A percentile compares a stretch with the other conserved stretches of the same genome.
Conservation (phyloP, 2,113 vertebrate species). For the Cheirogaleus medius region DNA sequence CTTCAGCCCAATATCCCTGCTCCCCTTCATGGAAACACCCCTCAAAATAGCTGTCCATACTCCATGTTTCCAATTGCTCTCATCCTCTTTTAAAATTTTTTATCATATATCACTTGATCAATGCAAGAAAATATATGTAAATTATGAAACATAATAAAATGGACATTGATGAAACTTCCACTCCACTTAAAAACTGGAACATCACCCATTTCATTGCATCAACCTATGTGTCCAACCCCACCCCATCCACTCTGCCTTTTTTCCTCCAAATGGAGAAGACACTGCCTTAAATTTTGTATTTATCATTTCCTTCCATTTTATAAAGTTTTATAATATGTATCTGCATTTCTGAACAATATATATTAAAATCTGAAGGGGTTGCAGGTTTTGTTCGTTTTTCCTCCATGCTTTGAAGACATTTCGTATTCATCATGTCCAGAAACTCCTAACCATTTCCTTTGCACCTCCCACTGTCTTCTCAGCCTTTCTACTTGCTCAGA, state of each 20-base stretch:
- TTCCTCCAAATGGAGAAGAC: not conserved
- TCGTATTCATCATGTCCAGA: not conserved
- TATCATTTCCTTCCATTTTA: not conserved
- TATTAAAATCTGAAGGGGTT: not conserved
- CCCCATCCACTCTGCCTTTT: not conserved
- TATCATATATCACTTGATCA: not conserved
- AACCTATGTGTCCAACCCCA: fast-evolving
- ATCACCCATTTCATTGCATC: not conserved
- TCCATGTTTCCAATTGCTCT: not conserved
- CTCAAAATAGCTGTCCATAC: not conserved
- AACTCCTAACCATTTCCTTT: not conserved
- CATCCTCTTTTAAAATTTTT: not conserved
- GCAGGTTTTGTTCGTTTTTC: not conserved
- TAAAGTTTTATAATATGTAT: not conserved
- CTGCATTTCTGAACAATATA: not conserved
- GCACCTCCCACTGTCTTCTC: fast-evolving
- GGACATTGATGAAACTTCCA: not conserved
- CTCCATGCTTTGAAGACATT: not conserved
- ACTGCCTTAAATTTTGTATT: not conserved
- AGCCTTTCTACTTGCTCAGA: not conserved
- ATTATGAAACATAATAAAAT: not conserved
- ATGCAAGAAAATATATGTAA: not conserved
- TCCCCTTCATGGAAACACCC: not conserved
- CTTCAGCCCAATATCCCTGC: not conserved
- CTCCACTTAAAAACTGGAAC: not conserved